Evolutionary conservation across 2,113 vertebrate genomes (phyloP).

Genomic region (Orcinus orca): DNA sequence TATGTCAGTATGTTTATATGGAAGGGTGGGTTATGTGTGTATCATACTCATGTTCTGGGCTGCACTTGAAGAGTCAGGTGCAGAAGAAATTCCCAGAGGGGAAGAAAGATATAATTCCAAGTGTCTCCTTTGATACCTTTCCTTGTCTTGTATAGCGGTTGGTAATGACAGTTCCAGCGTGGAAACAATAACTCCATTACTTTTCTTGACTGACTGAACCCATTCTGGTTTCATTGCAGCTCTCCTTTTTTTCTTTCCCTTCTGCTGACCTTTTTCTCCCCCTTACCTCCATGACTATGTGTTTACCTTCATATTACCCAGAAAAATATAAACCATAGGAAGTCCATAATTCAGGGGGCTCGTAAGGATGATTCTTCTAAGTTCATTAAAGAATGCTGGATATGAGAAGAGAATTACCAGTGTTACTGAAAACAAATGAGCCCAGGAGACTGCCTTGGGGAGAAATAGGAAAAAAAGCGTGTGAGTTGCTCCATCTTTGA

Average conservation of each 20-base stretch:
- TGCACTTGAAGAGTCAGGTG: neutral
- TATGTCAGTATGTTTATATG: neutral
- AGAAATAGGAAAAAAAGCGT: neutral
- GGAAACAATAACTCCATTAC: neutral
- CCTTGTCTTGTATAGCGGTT: neutral
- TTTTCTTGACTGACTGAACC: conserved; percentile 10
- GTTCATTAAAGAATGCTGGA: neutral
- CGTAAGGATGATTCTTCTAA: neutral
- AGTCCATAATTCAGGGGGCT: neutral
- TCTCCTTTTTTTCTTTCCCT: neutral
- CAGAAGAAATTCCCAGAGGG: neutral
- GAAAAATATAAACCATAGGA: neutral
- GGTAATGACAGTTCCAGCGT: neutral
- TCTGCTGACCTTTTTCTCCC: neutral
- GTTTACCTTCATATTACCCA: neutral
- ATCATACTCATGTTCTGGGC: neutral
- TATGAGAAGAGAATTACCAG: neutral
- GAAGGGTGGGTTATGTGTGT: neutral
- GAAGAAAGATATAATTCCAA: neutral
- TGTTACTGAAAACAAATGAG: neutral
- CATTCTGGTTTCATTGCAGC: neutral
- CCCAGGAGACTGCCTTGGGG: neutral
- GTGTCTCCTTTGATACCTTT: neutral
- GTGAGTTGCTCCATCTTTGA: conserved; percentile 15
- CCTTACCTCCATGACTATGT: neutral